Evolutionary conservation across 2,113 vertebrate species (phyloP).

Genomic region (Chloroceryle aenea): DNA sequence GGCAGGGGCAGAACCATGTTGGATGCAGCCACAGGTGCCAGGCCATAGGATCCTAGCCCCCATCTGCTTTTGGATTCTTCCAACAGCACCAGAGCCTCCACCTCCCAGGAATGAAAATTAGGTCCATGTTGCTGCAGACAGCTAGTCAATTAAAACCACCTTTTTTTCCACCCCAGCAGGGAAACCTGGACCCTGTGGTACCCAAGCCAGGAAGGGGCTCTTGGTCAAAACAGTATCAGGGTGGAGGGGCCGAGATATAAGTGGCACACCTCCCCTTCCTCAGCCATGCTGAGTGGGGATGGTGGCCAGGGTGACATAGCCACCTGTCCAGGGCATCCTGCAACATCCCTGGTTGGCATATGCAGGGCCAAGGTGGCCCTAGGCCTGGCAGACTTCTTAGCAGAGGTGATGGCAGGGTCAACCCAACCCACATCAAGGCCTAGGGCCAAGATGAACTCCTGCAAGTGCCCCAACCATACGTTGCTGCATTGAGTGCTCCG

Average conservation of each 20-base stretch:
- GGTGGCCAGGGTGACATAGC: not conserved
- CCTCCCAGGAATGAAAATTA: not conserved
- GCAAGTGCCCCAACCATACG: rapidly evolving
- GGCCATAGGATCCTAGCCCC: not conserved
- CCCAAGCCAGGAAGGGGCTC: not conserved
- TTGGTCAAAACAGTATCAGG: rapidly evolving
- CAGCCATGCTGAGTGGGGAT: not conserved
- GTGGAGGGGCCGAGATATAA: rapidly evolving
- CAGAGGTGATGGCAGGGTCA: not conserved
- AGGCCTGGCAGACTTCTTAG: not conserved
- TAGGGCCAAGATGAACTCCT: not conserved
- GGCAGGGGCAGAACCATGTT: not conserved
- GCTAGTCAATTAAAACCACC: not conserved
- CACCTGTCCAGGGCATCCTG: not conserved
- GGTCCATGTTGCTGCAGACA: conserved; percentile 18
- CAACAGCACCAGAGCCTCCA: not conserved
- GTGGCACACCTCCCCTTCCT: not conserved
- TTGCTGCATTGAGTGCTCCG: not conserved
- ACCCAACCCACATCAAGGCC: not conserved
- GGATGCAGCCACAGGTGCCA: not conserved
- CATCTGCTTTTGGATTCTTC: conserved; percentile 5
- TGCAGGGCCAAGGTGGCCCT: not conserved
- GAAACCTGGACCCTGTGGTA: not conserved
- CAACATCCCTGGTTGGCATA: not conserved
- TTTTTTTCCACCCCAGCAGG: not conserved